A percentile compares a stretch with the other conserved stretches of the same genome.
Conservation (phyloP, 1,140 invertebrate genomes). For the fruit fly (Drosophila melanogaster) region DNA sequence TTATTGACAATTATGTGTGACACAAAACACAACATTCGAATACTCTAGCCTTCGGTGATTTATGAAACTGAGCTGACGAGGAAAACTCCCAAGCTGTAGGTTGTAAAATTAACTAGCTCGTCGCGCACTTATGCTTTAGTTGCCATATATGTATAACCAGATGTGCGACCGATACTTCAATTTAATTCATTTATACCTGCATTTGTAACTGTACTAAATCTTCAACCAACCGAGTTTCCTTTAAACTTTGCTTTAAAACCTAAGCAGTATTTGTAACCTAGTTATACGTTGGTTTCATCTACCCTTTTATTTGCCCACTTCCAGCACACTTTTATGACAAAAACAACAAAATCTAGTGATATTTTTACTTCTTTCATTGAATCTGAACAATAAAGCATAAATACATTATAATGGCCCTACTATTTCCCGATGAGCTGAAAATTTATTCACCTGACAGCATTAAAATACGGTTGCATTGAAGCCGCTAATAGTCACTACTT, state of each 20-base stretch:
- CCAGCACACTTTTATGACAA: conserved; percentile 21
- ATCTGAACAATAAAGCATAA: conserved; percentile 55
- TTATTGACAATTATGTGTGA: conserved; percentile 62
- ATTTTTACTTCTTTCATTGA: conserved; percentile 72
- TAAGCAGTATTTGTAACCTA: conserved; percentile 35
- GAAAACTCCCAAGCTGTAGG: conserved; percentile 24
- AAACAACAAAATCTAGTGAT: conserved; percentile 68
- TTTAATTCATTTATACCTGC: conserved; percentile 3
- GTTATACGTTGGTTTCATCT: conserved; percentile 13
- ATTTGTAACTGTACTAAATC: conserved; percentile 20
- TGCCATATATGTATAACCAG: conserved; percentile 69
- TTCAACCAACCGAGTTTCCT: conserved; percentile 19
- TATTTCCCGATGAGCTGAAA: conserved; percentile 16
- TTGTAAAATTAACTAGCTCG: conserved; percentile 37
- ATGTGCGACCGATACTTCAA: conserved; percentile 15
- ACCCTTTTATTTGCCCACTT: conserved; percentile 23
- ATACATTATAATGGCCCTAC: conserved; percentile 37
- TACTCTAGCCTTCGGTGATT: conserved; percentile 38
- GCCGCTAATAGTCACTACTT: conserved; percentile 13
- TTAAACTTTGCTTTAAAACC: conserved; percentile 56
- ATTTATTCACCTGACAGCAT: conserved; percentile 39
- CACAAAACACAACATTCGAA: conserved; percentile 65
- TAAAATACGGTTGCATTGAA: not conserved
- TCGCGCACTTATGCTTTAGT: conserved; percentile 50
- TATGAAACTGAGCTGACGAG: conserved; percentile 40